Evolutionary conservation across 2,113 vertebrate genomes (phyloP).

Genomic region (Ascaphus truei): DNA sequence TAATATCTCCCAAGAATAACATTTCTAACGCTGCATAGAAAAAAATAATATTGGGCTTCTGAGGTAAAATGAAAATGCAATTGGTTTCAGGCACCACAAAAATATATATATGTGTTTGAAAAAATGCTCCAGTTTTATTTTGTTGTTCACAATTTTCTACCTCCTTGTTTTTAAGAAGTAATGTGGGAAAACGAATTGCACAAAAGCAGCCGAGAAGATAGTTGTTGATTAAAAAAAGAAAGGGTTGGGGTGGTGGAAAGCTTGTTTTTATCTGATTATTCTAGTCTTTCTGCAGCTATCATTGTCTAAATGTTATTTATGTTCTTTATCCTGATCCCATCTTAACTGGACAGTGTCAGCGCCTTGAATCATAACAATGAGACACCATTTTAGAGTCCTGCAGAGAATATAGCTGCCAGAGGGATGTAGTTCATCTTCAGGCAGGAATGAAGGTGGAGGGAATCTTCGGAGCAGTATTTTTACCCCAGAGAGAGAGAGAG

Average conservation of each 20-base stretch:
- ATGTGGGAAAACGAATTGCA: neutral
- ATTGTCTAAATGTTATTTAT: neutral
- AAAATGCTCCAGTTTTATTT: neutral
- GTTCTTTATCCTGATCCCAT: neutral
- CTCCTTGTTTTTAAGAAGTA: neutral
- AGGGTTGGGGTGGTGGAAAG: too few relatives aligned
- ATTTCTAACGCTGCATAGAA: too few relatives aligned
- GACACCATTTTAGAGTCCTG: too few relatives aligned
- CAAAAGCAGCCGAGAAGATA: neutral
- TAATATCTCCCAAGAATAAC: too few relatives aligned
- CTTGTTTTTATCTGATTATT: neutral
- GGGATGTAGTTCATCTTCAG: too few relatives aligned
- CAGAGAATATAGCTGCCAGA: too few relatives aligned
- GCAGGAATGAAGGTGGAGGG: too few relatives aligned
- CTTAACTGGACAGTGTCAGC: too few relatives aligned
- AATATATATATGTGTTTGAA: too few relatives aligned
- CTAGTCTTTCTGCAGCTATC: neutral
- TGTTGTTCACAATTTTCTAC: neutral
- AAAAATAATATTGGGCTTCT: neutral
- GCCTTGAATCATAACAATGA: too few relatives aligned
- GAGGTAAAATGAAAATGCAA: neutral
- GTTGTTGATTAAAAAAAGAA: neutral
- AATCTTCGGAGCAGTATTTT: too few relatives aligned
- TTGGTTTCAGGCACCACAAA: neutral
- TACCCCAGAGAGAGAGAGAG: too few relatives aligned